Evolutionary conservation across 2,797 vertebrate genomes (phyloP).

Genomic region (Chloroceryle amazona): DNA sequence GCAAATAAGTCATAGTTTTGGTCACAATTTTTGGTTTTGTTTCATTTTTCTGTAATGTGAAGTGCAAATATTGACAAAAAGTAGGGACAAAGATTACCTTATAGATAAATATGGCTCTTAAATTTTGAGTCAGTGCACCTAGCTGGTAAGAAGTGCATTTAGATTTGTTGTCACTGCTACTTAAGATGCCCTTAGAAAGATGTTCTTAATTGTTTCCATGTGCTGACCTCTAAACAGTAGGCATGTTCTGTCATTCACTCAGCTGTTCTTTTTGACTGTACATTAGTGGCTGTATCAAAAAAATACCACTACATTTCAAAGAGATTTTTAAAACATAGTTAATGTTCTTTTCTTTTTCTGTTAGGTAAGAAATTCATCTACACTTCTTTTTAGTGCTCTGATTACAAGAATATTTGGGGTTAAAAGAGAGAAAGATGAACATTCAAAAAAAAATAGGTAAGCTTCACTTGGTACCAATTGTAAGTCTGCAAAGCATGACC

Average conservation of each 20-base stretch:
- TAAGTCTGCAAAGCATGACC: constrained; percentile 37
- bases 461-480: constrained; percentile 22
- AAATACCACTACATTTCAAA: neutral
- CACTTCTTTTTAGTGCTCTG: constrained; percentile 95
- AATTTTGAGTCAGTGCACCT: neutral
- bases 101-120: neutral
- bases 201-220: neutral
- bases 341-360: neutral
- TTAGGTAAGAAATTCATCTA: constrained; percentile 97
- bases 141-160: neutral
- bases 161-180: neutral
- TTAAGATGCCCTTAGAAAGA: neutral
- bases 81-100: neutral
- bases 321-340: neutral
- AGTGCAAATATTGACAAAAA: neutral
- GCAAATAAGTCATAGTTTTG: neutral
- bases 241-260: neutral
- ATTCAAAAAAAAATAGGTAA: constrained; percentile 96
- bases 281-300: neutral
- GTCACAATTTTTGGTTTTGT: neutral
- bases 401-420: constrained; percentile 98
- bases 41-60: neutral
- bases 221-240: neutral
- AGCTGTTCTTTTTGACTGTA: neutral
- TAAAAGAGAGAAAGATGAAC: constrained; percentile 94